Evolutionary conservation across 2,113 vertebrate genomes (phyloP).

Genomic region (Vulpes ferrilata): DNA sequence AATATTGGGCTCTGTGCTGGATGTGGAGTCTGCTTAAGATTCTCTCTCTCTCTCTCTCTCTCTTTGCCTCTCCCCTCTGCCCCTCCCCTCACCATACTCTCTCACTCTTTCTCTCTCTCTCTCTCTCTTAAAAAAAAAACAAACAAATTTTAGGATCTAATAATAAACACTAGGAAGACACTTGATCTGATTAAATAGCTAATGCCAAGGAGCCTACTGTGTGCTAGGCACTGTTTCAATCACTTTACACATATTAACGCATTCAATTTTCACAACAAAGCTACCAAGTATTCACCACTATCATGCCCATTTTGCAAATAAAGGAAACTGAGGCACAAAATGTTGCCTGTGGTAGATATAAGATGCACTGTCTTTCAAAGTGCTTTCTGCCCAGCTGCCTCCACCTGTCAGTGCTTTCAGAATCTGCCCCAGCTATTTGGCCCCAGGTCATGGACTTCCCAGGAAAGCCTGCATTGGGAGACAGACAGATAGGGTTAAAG

Average conservation of each 20-base stretch:
- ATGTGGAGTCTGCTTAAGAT: background rate
- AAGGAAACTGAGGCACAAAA: constrained; percentile 43
- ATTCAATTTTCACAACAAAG: background rate
- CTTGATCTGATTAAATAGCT: background rate
- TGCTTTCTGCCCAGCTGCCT: background rate
- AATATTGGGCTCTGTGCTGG: background rate
- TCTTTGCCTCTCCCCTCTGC: background rate
- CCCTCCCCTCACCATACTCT: background rate
- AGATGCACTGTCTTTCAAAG: background rate
- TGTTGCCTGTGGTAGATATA: background rate
- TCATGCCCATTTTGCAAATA: constrained; percentile 6
- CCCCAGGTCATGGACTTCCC: background rate
- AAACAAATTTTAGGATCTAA: constrained; percentile 40
- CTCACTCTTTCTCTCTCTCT: background rate
- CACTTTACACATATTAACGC: background rate
- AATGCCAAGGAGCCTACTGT: background rate
- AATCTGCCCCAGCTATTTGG: background rate
- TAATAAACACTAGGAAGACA: background rate
- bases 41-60: background rate
- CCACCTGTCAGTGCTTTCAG: background rate
- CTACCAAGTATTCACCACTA: background rate
- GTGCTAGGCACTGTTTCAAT: background rate
- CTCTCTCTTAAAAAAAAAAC: background rate
- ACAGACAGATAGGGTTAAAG: background rate
- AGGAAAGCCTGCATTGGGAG: background rate